Percentiles rank a stretch among this genome's conserved stretches.
Conservation (phyloP, 2,888 invertebrate species). For the Taphrorychus bicolor region DNA sequence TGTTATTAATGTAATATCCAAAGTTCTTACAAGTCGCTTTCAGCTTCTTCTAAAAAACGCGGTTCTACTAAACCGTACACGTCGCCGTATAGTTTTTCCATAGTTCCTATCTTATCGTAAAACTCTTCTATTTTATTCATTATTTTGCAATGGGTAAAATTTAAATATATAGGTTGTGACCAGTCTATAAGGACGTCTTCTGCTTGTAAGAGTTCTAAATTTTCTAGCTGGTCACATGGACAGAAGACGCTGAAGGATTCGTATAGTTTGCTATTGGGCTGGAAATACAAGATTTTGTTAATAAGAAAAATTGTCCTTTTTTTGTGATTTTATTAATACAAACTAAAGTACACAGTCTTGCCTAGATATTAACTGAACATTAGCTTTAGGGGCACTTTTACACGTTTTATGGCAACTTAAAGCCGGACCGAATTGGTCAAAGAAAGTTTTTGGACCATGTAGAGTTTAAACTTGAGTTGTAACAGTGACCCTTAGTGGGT, state of each 20-base stretch:
- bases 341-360: no score
- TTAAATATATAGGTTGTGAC: conserved; percentile 82
- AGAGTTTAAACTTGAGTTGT: no score
- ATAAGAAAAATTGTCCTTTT: no score
- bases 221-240: conserved; percentile 77
- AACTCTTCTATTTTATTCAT: conserved; percentile 80
- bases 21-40: conserved; percentile 27
- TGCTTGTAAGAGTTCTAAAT: conserved; percentile 73
- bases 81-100: conserved; percentile 82
- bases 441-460: no score
- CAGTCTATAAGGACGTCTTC: conserved; percentile 83
- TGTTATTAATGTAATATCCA: no score
- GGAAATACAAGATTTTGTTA: conserved; percentile 54
- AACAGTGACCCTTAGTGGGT: no score
- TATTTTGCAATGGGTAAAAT: conserved; percentile 84
- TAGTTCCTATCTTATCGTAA: conserved; percentile 66
- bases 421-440: no score
- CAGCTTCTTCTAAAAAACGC: conserved; percentile 62
- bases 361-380: no score
- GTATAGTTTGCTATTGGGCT: conserved; percentile 82
- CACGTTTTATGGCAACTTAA: no score
- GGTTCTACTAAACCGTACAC: conserved; percentile 77
- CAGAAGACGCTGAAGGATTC: conserved; percentile 88
- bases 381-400: no score
- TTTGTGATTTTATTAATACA: no score